Conservation (phyloP, 1,140 invertebrate genomes). For the Muscidifurax raptorellus region DNA sequence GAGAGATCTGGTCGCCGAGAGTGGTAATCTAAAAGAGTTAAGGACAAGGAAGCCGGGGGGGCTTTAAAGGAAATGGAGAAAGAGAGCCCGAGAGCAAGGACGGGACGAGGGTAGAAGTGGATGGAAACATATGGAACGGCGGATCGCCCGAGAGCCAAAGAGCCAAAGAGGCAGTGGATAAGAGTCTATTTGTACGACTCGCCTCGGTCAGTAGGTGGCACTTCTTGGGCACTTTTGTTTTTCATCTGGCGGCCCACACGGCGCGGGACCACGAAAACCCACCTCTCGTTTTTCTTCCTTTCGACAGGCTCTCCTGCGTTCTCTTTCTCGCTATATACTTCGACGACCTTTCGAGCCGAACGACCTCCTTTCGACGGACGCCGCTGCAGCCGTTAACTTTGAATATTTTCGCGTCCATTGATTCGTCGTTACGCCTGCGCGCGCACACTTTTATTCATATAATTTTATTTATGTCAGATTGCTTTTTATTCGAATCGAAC, state of each 20-base stretch:
- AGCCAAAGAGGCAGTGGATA: conserved; percentile 18
- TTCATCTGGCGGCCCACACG: conserved; percentile 10
- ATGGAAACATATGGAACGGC: conserved; percentile 39
- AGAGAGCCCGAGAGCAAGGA: neutral
- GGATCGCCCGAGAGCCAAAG: neutral
- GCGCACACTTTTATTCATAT: too few relatives aligned
- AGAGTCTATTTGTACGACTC: conserved; percentile 48
- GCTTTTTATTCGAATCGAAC: neutral
- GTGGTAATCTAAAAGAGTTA: conserved; percentile 54
- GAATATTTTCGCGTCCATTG: neutral
- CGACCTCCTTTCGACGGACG: neutral
- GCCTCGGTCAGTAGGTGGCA: conserved; percentile 28
- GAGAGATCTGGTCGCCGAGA: conserved; percentile 39
- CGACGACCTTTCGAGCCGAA: neutral
- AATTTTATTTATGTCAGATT: too few relatives aligned
- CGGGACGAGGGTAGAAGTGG: neutral
- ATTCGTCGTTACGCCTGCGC: neutral
- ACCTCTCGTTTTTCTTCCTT: neutral
- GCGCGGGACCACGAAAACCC: neutral
- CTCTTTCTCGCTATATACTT: neutral
- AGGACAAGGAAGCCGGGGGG: conserved; percentile 38
- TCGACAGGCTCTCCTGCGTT: neutral
- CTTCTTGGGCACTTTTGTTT: conserved; percentile 36
- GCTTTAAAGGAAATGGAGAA: conserved; percentile 40
- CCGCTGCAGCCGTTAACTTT: neutral